Conservation (phyloP, 2,797 vertebrate species). For the Heteromormyrus szaboi region DNA sequence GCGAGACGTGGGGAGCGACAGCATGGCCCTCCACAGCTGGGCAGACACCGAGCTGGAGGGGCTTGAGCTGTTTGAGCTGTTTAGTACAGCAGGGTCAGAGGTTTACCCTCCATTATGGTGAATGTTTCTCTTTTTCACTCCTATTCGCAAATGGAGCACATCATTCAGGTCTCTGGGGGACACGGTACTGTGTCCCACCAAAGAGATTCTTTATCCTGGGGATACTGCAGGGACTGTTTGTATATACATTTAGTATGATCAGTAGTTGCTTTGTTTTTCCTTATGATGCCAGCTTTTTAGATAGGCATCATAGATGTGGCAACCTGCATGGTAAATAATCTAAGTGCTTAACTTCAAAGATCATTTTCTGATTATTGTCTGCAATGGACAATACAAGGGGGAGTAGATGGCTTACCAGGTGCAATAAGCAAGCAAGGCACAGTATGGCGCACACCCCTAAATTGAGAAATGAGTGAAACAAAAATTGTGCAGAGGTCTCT, state of each 20-base stretch:
- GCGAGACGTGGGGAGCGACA: background rate
- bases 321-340: background rate
- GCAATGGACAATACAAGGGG: background rate
- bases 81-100: background rate
- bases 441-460: background rate
- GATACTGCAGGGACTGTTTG: background rate
- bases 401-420: background rate
- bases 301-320: background rate
- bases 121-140: background rate
- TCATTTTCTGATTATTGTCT: background rate
- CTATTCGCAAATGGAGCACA: background rate
- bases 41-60: background rate
- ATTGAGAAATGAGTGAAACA: background rate
- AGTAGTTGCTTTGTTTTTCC: background rate
- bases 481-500: no score
- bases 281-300: background rate
- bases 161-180: background rate
- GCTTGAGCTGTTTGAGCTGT: background rate
- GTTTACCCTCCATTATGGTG: background rate
- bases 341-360: background rate
- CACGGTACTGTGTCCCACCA: background rate
- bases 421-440: background rate
- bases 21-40: background rate
- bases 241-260: background rate
- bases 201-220: background rate